Evolutionary conservation across 1,140 invertebrate species (phyloP).

Genomic region (Bombus soroeensis): DNA sequence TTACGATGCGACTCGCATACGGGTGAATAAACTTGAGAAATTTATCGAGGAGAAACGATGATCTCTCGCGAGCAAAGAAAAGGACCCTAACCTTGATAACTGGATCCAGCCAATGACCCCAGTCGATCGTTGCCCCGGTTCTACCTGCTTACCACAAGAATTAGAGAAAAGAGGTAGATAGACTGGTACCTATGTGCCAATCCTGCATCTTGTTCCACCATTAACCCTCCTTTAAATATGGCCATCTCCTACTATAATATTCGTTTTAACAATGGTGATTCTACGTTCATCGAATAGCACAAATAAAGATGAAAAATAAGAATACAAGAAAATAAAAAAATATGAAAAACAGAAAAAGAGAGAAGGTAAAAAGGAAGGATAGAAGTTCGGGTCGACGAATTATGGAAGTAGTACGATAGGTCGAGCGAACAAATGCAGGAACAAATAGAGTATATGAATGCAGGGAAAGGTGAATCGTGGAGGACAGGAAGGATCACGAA

Average conservation of each 20-base stretch:
- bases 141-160: constrained; percentile 49
- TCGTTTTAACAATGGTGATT: background rate
- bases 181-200: constrained; percentile 35
- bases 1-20: background rate
- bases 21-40: constrained; percentile 52
- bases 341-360: background rate
- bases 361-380: background rate
- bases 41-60: constrained; percentile 63
- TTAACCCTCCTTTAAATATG: background rate
- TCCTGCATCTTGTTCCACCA: constrained; percentile 13
- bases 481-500: constrained; percentile 1
- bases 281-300: background rate
- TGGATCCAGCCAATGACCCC: constrained; percentile 73
- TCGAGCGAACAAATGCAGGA: background rate
- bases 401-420: background rate
- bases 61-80: constrained; percentile 62
- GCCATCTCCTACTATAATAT: background rate
- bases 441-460: no score
- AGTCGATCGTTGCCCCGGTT: constrained; percentile 66
- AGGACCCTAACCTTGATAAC: constrained; percentile 73
- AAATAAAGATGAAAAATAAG: no score
- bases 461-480: background rate
- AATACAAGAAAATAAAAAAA: background rate
- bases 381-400: background rate
- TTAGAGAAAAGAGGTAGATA: constrained; percentile 58